Percentiles rank a stretch among this genome's conserved stretches.
Evolutionary conservation across 2,113 vertebrate genomes (phyloP).

Genomic region (Notothenia coriiceps): DNA sequence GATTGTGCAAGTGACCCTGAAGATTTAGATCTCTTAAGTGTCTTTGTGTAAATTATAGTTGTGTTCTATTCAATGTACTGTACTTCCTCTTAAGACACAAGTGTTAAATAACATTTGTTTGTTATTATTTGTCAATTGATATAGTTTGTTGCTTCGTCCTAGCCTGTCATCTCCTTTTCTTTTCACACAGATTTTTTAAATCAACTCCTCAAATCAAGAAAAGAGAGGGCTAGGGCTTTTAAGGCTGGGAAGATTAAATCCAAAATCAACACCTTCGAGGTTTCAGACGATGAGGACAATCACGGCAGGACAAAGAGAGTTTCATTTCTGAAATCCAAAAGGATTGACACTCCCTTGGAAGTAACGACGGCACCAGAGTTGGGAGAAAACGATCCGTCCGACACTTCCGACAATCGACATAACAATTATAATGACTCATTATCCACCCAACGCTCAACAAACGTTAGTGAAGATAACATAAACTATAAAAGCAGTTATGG

Average conservation of each 20-base stretch:
- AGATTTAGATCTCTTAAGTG: background rate
- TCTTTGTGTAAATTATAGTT: background rate
- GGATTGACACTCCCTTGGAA: conserved; percentile 34
- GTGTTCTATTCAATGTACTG: background rate
- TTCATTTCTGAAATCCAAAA: conserved; percentile 83
- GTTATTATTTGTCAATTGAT: background rate
- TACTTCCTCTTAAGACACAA: too few relatives aligned
- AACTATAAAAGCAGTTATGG: conserved; percentile 23
- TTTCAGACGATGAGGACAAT: conserved; percentile 85
- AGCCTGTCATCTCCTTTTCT: background rate
- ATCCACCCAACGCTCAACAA: conserved; percentile 30
- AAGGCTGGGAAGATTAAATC: conserved; percentile 72
- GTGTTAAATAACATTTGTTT: too few relatives aligned
- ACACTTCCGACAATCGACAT: background rate
- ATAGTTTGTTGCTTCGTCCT: background rate
- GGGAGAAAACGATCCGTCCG: conserved; percentile 6
- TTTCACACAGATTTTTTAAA: conserved; percentile 76
- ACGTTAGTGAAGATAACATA: conserved; percentile 29
- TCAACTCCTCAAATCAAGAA: conserved; percentile 75
- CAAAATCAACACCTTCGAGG: conserved; percentile 80
- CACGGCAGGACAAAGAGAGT: conserved; percentile 78
- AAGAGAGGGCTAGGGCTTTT: conserved; percentile 63
- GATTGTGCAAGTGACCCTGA: background rate
- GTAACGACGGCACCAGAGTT: conserved; percentile 10
- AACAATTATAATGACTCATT: conserved; percentile 20